phyloP scores from a whole-genome alignment of 1,140 invertebrate genomes.

The Zaprionus africanus region DNA sequence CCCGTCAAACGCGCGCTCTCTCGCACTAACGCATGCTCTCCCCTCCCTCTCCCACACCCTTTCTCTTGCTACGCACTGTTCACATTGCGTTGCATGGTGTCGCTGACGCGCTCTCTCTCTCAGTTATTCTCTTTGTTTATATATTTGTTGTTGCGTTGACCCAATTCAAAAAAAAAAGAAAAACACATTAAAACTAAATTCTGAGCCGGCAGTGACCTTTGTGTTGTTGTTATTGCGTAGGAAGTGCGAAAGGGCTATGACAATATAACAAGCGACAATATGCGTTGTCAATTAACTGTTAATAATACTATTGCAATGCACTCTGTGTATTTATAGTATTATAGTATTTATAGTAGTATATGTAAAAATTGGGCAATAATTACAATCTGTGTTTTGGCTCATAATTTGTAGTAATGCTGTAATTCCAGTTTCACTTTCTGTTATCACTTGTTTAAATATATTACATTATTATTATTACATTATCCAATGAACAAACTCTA shows the following conservation, averaged over 20 bases:
- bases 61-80: not conserved
- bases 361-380: not conserved
- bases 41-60: conserved; percentile 13
- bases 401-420: too few species aligned
- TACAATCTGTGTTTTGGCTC: not conserved
- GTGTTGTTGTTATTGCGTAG: not conserved
- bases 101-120: not conserved
- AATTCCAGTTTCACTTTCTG: too few species aligned
- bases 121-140: conserved; percentile 55
- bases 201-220: conserved; percentile 7
- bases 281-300: not conserved
- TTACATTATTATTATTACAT: too few species aligned
- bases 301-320: not conserved
- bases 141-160: conserved; percentile 68
- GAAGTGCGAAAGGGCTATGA: not conserved
- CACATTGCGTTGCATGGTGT: not conserved
- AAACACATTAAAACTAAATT: conserved; percentile 22
- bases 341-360: too few species aligned
- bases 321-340: too few species aligned
- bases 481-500: not conserved
- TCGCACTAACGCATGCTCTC: conserved; percentile 20
- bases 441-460: too few species aligned
- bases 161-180: conserved; percentile 48
- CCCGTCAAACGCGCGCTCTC: conserved; percentile 13
- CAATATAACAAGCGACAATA: not conserved